Conservation (phyloP, 1,140 invertebrate species). For the Grapholita molesta region DNA sequence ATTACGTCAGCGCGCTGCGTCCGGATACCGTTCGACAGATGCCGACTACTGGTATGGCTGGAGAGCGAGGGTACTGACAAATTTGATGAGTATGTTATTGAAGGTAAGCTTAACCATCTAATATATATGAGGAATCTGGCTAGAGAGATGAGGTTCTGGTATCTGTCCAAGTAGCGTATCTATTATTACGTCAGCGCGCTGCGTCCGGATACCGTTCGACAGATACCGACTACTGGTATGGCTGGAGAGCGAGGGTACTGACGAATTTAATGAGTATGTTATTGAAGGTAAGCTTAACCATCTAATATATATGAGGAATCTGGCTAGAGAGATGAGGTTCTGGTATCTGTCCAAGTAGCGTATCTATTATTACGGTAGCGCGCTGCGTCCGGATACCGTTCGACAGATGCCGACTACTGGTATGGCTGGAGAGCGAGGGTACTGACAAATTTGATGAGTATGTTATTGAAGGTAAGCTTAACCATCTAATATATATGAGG, state of each 20-base stretch:
- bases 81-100: constrained; percentile 93
- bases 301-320: neutral
- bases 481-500: too few relatives aligned
- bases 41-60: constrained; percentile 78
- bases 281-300: constrained; percentile 85
- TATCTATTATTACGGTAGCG: too few relatives aligned
- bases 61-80: constrained; percentile 93
- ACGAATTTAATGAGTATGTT: constrained; percentile 94
- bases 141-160: neutral
- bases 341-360: neutral
- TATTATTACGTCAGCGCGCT: too few relatives aligned
- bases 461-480: constrained; percentile 85
- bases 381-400: too few relatives aligned
- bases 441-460: constrained; percentile 95
- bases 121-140: neutral
- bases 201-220: too few relatives aligned
- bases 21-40: neutral
- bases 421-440: constrained; percentile 91
- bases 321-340: neutral
- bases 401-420: constrained; percentile 20
- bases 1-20: neutral
- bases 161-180: neutral
- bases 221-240: constrained; percentile 66
- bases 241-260: constrained; percentile 91
- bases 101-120: constrained; percentile 80